A percentile compares a stretch with the other conserved stretches of the same genome.
These are phyloP conservation scores for Lagodon rhomboides DNA, from an alignment of 2,797 vertebrate species.

Conservation along the genomic window DNA sequence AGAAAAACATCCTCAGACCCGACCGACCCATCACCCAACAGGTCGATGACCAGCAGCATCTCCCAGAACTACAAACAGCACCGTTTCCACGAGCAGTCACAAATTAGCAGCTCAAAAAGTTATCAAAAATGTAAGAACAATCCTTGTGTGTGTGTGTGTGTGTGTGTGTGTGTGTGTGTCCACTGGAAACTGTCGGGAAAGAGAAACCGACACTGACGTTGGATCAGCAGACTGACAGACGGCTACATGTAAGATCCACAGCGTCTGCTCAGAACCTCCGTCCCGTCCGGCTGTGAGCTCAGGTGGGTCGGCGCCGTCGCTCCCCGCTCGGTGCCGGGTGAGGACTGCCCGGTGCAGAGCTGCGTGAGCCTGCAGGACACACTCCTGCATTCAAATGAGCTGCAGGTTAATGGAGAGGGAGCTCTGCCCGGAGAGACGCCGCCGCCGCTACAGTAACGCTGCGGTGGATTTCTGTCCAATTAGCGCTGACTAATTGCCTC, in stretches of 20 bases:
- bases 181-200: too few species aligned
- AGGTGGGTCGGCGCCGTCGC: neutral
- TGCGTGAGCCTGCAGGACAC: neutral
- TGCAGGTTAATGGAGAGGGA: conserved; percentile 37
- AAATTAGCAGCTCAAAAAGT: too few species aligned
- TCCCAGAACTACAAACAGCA: too few species aligned
- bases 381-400: conserved; percentile 42
- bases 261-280: neutral
- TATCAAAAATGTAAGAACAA: too few species aligned
- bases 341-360: conserved; percentile 21
- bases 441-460: neutral
- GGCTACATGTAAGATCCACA: neutral
- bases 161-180: too few species aligned
- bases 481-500: conserved; percentile 65
- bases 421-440: conserved; percentile 14
- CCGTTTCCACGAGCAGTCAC: too few species aligned
- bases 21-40: too few species aligned
- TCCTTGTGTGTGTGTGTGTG: too few species aligned
- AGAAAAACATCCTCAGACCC: too few species aligned
- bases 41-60: too few species aligned
- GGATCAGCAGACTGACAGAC: neutral
- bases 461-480: conserved; percentile 58
- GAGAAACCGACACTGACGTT: neutral
- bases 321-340: conserved; percentile 21
- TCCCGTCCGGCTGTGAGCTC: neutral